These are phyloP conservation scores for Mastomys coucha DNA, from an alignment of 2,113 vertebrate species.

Conservation along the genomic window DNA sequence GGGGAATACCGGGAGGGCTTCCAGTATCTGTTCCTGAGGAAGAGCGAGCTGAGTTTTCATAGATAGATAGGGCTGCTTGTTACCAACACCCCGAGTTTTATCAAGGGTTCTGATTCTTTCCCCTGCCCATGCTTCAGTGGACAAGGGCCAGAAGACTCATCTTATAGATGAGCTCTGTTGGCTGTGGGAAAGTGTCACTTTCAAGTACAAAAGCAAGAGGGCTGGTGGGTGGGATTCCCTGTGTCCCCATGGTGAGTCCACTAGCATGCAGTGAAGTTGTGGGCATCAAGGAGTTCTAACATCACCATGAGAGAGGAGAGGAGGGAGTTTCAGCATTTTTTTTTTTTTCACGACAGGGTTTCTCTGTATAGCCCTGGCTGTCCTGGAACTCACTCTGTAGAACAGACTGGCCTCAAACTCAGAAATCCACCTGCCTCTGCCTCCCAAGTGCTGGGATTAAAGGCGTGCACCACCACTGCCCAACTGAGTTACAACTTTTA, in stretches of 20 bases:
- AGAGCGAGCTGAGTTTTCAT: neutral
- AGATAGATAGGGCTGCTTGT: neutral
- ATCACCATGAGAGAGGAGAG: neutral
- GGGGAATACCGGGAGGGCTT: neutral
- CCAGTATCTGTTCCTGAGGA: neutral
- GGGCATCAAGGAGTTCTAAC: neutral
- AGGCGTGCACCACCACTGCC: too few species aligned
- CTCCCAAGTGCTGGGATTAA: too few species aligned
- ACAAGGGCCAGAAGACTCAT: too few species aligned
- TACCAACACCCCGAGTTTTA: neutral
- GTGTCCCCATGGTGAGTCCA: neutral
- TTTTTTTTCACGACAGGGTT: too few species aligned
- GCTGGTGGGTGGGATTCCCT: fast-evolving
- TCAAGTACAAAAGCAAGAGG: neutral
- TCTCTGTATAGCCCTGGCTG: too few species aligned
- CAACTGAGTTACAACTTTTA: neutral
- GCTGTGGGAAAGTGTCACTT: neutral
- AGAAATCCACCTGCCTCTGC: too few species aligned
- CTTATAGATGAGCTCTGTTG: neutral
- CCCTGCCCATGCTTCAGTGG: neutral
- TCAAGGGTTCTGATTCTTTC: neutral
- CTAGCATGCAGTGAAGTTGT: neutral
- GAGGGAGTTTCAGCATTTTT: too few species aligned
- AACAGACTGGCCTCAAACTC: too few species aligned
- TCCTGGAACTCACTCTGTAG: too few species aligned